A percentile compares a stretch with the other conserved stretches of the same genome.
phyloP scores from a whole-genome alignment of 2,888 invertebrate genomes.

The Chymomyza fuscimana region DNA sequence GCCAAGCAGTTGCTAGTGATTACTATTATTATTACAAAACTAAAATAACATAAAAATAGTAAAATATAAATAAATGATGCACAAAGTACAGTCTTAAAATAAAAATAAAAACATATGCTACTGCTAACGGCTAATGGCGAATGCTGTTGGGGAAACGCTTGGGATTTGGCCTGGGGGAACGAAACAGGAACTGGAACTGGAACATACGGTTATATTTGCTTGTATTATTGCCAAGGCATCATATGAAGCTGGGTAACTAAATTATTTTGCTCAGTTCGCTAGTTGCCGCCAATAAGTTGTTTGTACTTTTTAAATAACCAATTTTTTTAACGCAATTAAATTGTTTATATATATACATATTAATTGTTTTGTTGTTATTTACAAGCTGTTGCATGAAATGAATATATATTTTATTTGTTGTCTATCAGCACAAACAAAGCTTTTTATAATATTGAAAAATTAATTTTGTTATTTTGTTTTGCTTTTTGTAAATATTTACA shows the following conservation, averaged over 20 bases:
- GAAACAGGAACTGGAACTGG: not conserved
- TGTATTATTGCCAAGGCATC: not conserved
- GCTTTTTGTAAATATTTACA: slow-evolving; percentile 10
- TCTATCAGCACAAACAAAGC: not conserved
- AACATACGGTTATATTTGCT: not conserved
- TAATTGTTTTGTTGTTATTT: not conserved
- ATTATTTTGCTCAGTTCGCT: slow-evolving; percentile 30
- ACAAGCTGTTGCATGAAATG: not conserved
- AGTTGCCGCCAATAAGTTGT: slow-evolving; percentile 18
- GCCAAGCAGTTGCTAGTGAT: not conserved
- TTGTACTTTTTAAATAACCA: not conserved
- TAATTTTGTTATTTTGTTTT: not conserved
- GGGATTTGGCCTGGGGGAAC: slow-evolving; percentile 15
- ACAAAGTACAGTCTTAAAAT: not conserved
- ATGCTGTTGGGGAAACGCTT: not conserved
- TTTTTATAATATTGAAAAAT: not conserved
- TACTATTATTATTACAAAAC: not conserved
- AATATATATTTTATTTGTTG: too few relatives aligned
- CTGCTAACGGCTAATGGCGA: too few relatives aligned
- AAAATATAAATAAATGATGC: not conserved
- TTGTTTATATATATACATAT: not conserved
- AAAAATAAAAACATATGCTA: not conserved
- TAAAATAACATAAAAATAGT: not conserved
- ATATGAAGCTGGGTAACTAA: not conserved
- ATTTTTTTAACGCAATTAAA: not conserved